Conservation (phyloP, 2,113 vertebrate species). For the Clarias macrocephalus region DNA sequence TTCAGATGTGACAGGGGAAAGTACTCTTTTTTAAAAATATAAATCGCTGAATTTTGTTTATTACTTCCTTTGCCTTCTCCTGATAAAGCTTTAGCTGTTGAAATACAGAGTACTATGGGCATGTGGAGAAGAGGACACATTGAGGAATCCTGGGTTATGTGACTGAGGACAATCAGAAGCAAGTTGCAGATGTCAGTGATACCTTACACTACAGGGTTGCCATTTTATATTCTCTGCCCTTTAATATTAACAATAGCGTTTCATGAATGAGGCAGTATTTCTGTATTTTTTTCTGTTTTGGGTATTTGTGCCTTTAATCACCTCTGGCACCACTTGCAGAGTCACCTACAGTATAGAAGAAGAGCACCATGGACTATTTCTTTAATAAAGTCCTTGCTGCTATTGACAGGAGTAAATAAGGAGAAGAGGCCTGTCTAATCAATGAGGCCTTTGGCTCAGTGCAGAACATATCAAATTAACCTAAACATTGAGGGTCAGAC, state of each 20-base stretch:
- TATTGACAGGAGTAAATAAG: constrained; percentile 11
- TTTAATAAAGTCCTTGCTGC: not conserved
- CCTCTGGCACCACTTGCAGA: constrained; percentile 7
- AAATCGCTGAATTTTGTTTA: constrained; percentile 48
- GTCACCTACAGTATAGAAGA: not conserved
- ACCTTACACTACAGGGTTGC: not conserved
- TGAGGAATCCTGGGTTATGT: not conserved
- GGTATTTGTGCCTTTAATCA: not conserved
- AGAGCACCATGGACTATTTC: not conserved
- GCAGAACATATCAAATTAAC: constrained; percentile 44
- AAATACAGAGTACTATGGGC: constrained; percentile 49
- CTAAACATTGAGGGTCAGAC: constrained; percentile 31
- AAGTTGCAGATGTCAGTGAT: not conserved
- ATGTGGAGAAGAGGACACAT: not conserved
- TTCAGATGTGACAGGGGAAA: constrained; percentile 50
- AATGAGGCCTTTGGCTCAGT: not conserved
- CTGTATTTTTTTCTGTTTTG: not conserved
- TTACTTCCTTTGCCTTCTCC: constrained; percentile 39
- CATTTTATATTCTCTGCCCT: not conserved
- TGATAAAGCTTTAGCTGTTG: constrained; percentile 53
- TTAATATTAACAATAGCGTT: not conserved
- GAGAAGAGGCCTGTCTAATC: not conserved
- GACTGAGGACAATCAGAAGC: not conserved
- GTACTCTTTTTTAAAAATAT: too few relatives aligned
- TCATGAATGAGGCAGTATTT: not conserved